These are phyloP conservation scores for Cavia aperea DNA, from an alignment of 2,113 vertebrate species.

Conservation along the genomic window DNA sequence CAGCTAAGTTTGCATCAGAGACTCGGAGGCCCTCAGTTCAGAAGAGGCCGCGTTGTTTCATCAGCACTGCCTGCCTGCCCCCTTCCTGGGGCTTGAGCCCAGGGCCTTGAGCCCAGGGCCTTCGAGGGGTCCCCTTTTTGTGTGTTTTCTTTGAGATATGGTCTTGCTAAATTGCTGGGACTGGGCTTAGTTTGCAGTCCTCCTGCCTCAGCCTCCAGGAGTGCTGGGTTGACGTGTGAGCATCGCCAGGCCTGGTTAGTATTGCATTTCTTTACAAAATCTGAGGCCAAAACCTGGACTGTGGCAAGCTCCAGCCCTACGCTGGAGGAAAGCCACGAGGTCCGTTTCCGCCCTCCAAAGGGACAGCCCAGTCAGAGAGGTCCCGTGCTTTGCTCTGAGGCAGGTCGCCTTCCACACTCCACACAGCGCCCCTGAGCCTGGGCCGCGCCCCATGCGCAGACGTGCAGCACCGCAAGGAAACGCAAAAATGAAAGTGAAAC, in stretches of 20 bases:
- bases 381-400: neutral
- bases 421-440: conserved; percentile 23
- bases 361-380: neutral
- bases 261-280: neutral
- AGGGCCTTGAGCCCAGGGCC: neutral
- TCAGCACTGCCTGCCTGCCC: neutral
- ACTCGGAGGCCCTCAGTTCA: neutral
- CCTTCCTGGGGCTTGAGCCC: neutral
- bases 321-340: neutral
- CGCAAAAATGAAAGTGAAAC: conserved; percentile 69
- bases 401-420: conserved; percentile 26
- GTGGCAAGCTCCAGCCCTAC: neutral
- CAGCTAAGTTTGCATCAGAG: neutral
- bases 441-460: conserved; percentile 42
- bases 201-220: neutral
- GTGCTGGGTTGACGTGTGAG: neutral
- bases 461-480: conserved; percentile 53
- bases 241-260: neutral
- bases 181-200: neutral
- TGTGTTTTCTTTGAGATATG: neutral
- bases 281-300: neutral
- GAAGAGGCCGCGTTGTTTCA: neutral
- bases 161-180: neutral
- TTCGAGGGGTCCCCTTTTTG: neutral
- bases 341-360: neutral